Evolutionary conservation across 1,140 invertebrate genomes (phyloP), one percentile per base, ranked within the genome.

Genomic region (Pogonomyrmex californicus): DNA sequence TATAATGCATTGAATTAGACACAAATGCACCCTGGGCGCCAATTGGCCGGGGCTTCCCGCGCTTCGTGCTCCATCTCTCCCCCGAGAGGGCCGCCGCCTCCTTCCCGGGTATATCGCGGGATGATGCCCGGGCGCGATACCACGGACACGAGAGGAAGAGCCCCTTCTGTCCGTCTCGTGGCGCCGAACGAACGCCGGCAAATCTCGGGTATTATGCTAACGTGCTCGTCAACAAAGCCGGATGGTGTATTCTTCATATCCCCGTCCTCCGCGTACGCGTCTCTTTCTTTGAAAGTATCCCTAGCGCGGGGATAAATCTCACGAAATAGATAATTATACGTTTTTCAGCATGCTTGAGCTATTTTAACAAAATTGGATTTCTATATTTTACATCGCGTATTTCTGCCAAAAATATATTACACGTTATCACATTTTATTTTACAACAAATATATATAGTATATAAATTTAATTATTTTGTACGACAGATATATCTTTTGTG

Each of bases 1-100:
- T 92, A 93, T 94, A 94, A 94, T 94, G 94, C 94, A 94, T 94
- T 94, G 93, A 94, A 94, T 94, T 94, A 94, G 94, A 94, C 93
- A 91, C 94, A 94, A 94, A 94, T 94, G 92, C 93, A 94, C 94
- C 94, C 94, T 93, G 92, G 94, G 91, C 93, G 87, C 94, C 94
- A 94, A 94, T 94, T 93, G 93, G 89, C 92, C 91, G 88, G 89
- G 23, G 93, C 92, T 94, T 94, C 90, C 92, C 91, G 92, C 90
- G 92, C 93, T 93, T 91, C 92, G 91, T 91, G 90, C 91, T 93
- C 90, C 93, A 93, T 92, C 81, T 91, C 87, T 93, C 93, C 92
- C 92, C 30, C 36, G 93, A 92, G 93, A 90, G 91, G 51, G 89
- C 90, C 73, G 88, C 91, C 91, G 90, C 91, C 93, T 92, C 91